phyloP scores from a whole-genome alignment of 2,888 invertebrate genomes.

The Heliothis peltigera region DNA sequence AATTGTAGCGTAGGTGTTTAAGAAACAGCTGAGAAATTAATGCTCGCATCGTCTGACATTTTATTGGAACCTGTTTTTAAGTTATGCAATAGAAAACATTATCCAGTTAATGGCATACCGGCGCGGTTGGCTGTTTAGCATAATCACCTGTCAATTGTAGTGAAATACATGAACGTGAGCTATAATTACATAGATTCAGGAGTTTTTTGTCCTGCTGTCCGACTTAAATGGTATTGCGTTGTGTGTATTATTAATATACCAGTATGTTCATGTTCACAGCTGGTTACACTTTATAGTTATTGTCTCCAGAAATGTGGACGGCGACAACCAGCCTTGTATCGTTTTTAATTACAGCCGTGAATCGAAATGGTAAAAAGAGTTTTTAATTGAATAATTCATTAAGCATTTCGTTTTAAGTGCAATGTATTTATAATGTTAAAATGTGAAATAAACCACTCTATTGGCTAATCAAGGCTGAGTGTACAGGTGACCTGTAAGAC shows the following conservation, averaged over 20 bases:
- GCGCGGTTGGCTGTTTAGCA: constrained; percentile 74
- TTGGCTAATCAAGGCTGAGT: constrained; percentile 36
- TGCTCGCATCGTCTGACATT: constrained; percentile 80
- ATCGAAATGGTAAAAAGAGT: constrained; percentile 1
- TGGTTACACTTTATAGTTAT: constrained; percentile 31
- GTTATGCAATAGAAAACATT: constrained; percentile 85
- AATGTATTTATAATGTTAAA: constrained; percentile 24
- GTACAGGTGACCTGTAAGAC: constrained; percentile 65
- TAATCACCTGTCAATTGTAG: constrained; percentile 81
- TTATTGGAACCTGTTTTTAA: constrained; percentile 81
- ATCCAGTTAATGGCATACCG: constrained; percentile 76
- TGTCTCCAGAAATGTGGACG: constrained; percentile 10
- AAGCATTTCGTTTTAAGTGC: constrained; percentile 26
- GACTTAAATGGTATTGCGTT: constrained; percentile 34
- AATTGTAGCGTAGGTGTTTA: constrained; percentile 75
- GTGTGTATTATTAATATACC: constrained; percentile 26
- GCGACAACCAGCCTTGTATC: neutral
- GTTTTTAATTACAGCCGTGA: constrained; percentile 24
- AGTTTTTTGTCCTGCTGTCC: constrained; percentile 47
- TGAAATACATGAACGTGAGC: constrained; percentile 59
- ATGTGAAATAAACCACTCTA: constrained; percentile 21
- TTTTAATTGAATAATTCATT: constrained; percentile 28
- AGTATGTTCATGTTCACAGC: constrained; percentile 29
- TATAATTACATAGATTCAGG: constrained; percentile 57
- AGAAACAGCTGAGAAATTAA: constrained; percentile 80